A percentile compares a stretch with the other conserved stretches of the same genome.
phyloP scores from a whole-genome alignment of 2,888 invertebrate species.

The Buathra laborator region DNA sequence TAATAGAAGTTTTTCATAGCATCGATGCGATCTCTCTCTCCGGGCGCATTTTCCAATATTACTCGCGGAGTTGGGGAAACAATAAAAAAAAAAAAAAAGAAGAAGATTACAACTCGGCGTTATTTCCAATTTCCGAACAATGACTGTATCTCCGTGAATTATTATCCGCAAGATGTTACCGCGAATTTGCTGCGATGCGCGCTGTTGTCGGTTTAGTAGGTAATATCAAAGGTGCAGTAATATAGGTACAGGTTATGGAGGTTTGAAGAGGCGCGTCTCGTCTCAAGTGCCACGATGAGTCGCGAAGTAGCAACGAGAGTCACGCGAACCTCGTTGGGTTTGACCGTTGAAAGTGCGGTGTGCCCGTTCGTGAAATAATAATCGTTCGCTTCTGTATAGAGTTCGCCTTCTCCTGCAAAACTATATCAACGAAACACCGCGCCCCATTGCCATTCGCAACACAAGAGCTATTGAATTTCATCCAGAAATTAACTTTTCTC shows the following conservation, averaged over 20 bases:
- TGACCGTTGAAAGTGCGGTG: conserved; percentile 49
- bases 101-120: conserved; percentile 29
- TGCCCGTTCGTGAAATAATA: conserved; percentile 9
- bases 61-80: background rate
- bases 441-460: conserved; percentile 43
- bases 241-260: conserved; percentile 12
- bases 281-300: conserved; percentile 60
- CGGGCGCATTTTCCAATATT: conserved; percentile 18
- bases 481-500: conserved; percentile 60
- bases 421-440: conserved; percentile 36
- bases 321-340: conserved; percentile 54
- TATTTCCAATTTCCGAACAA: conserved; percentile 61
- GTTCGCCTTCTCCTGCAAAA: conserved; percentile 32
- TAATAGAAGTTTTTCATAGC: conserved; percentile 17
- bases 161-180: conserved; percentile 36
- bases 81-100: conserved; percentile 2
- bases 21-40: conserved; percentile 41
- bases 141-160: conserved; percentile 42
- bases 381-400: conserved; percentile 6
- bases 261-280: conserved; percentile 63
- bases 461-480: conserved; percentile 63
- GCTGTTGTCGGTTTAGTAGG: background rate
- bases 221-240: conserved; percentile 9
- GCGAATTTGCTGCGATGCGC: background rate
- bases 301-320: conserved; percentile 61